Conservation (phyloP, 92 coral and sea anemone species). For the Desmophyllum pertusum region DNA sequence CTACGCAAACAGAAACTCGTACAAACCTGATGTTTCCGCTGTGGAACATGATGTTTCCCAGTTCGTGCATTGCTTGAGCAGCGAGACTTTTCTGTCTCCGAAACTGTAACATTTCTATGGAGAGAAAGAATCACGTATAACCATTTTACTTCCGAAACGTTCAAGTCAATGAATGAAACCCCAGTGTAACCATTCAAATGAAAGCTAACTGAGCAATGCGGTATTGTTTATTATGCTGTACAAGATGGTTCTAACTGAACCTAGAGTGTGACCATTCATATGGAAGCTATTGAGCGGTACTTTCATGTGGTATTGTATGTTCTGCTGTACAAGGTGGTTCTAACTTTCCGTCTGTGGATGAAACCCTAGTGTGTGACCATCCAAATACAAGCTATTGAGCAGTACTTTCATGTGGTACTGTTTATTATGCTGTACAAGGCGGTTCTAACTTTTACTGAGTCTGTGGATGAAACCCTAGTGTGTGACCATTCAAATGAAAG, state of each 20-base stretch:
- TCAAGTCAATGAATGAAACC: background rate
- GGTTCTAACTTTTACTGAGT: background rate
- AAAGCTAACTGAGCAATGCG: background rate
- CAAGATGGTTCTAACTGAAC: background rate
- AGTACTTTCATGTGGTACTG: background rate
- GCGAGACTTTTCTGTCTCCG: conserved; percentile 88
- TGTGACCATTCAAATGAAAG: background rate
- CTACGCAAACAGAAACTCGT: background rate
- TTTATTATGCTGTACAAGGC: conserved; percentile 7
- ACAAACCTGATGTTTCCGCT: conserved; percentile 92
- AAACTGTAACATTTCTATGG: conserved; percentile 95
- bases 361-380: conserved; percentile 1
- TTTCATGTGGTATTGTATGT: no score
- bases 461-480: background rate
- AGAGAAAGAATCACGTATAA: background rate
- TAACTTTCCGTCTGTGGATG: background rate
- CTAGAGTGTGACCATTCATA: background rate
- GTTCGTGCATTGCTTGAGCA: conserved; percentile 98
- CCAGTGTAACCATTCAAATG: background rate
- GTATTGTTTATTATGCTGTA: background rate
- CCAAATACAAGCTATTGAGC: background rate
- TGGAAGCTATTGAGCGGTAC: background rate
- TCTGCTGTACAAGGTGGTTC: no score
- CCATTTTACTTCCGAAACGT: background rate
- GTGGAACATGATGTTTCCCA: conserved; percentile 96